Base-by-base conservation (phyloP, 2,888 invertebrate genomes). In the Amiota communis region DNA sequence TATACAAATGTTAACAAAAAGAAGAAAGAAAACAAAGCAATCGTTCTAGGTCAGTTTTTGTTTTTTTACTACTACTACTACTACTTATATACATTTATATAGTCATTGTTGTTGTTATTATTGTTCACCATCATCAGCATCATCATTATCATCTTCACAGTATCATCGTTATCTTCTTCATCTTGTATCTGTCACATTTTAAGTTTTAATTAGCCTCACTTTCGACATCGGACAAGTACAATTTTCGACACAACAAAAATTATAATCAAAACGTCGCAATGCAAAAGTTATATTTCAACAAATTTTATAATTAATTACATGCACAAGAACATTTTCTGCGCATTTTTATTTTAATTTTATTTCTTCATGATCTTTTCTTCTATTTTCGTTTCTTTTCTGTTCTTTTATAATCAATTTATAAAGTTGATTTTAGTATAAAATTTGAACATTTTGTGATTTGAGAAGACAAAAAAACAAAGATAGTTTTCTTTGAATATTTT, bases 251-350 rank as follows among this genome's bases (percentile, higher is more conserved):
- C 59, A 59, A 59, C 17, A 17, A 15, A 59, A 59, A 20, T 77
- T 82, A 79, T 64, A 76, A 77, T 59, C 10, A 59, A 59, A 59
- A 59, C 59, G 11, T 20, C 79, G 76, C 75, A 57, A 75, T 69
- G 64, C 75, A 74, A 77, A 77, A 81, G 48, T 64, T 64, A 23
- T 47, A 47, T n/a, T 76, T 76, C 78, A 81, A 80, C 81, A 80
- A 84, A 81, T 78, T 83, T 84, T 78, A 36, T 83, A 84, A 82
- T 82, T 82, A 82, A 81, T 84, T 81, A 84, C 83, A 81, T 75
- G 79, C 79, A 83, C 74, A 79, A n/a, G n/a, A n/a, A 84, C 20
- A 67, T 67, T 59, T 15, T 15, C 67, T 67, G 67, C 48, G 49
- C 11, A 20, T 12, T 49, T 15, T 59, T 59, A 59, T 20, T 59